phyloP scores from a whole-genome alignment of 2,888 invertebrate genomes.

The Zeuzera pyrina region DNA sequence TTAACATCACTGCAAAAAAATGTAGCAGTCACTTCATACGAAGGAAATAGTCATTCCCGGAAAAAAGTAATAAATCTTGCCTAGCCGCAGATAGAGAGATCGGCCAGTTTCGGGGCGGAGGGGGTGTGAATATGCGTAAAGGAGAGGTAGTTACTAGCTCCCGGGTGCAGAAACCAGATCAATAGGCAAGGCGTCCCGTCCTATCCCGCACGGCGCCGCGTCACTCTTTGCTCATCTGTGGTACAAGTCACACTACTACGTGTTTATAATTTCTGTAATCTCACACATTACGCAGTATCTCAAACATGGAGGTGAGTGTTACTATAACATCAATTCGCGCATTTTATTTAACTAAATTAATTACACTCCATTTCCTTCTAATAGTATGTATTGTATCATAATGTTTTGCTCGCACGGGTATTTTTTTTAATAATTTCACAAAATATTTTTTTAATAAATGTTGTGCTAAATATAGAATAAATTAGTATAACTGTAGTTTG shows the following conservation, averaged over 20 bases:
- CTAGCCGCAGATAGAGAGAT: constrained; percentile 46
- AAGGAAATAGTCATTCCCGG: constrained; percentile 53
- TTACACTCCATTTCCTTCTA: not conserved
- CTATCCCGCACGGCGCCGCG: constrained; percentile 23
- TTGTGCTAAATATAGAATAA: too few relatives aligned
- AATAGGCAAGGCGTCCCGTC: constrained; percentile 43
- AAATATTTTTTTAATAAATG: too few relatives aligned
- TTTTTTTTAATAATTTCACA: too few relatives aligned
- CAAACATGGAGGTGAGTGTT: constrained; percentile 29
- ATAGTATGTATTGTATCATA: not conserved
- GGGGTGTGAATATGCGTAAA: constrained; percentile 26
- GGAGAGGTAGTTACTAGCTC: constrained; percentile 27
- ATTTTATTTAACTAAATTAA: too few relatives aligned
- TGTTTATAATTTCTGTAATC: too few relatives aligned
- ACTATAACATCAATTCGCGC: too few relatives aligned
- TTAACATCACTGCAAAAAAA: too few relatives aligned
- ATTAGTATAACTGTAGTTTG: too few relatives aligned
- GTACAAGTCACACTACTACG: too few relatives aligned
- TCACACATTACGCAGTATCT: too few relatives aligned
- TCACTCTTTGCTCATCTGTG: constrained; percentile 18
- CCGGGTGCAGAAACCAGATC: constrained; percentile 51
- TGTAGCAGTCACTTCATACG: constrained; percentile 21
- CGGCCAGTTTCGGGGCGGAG: constrained; percentile 20
- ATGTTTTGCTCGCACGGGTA: too few relatives aligned
- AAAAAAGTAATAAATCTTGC: constrained; percentile 54